phyloP scores from a whole-genome alignment of 2,797 vertebrate genomes.

The Lepus oiostolus region DNA sequence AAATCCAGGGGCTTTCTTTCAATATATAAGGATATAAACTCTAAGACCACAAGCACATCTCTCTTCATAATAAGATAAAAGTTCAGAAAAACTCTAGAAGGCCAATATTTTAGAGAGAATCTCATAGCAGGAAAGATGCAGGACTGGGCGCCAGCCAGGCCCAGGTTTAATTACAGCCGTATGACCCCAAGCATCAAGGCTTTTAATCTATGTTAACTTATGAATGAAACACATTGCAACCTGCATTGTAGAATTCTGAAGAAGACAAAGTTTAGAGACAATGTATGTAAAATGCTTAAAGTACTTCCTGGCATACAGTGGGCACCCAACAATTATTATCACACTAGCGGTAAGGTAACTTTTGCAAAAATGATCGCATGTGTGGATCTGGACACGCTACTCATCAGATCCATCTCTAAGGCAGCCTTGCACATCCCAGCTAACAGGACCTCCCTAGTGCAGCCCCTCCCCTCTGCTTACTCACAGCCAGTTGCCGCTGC shows the following conservation, averaged over 20 bases:
- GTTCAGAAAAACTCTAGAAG: not conserved
- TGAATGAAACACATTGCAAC: too few species aligned
- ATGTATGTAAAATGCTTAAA: too few species aligned
- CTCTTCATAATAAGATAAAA: not conserved
- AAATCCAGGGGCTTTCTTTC: conserved; percentile 27
- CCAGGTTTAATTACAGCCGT: not conserved
- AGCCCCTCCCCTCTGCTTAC: conserved; percentile 82
- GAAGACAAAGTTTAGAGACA: too few species aligned
- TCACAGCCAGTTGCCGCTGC: conserved; percentile 98
- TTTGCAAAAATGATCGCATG: not conserved
- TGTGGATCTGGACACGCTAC: not conserved
- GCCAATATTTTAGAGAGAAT: not conserved
- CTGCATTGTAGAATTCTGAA: too few species aligned
- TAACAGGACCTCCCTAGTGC: not conserved
- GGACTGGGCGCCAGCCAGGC: not conserved
- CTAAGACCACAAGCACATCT: too few species aligned
- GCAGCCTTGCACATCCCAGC: too few species aligned
- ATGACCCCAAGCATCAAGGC: not conserved
- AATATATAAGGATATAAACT: not conserved
- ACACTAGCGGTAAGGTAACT: not conserved
- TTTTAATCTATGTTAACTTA: too few species aligned
- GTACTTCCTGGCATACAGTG: not conserved
- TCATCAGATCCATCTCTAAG: not conserved
- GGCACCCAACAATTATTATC: not conserved
- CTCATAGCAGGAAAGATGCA: not conserved